phyloP scores from a whole-genome alignment of 2,113 vertebrate genomes.

The Thomomys bottae region DNA sequence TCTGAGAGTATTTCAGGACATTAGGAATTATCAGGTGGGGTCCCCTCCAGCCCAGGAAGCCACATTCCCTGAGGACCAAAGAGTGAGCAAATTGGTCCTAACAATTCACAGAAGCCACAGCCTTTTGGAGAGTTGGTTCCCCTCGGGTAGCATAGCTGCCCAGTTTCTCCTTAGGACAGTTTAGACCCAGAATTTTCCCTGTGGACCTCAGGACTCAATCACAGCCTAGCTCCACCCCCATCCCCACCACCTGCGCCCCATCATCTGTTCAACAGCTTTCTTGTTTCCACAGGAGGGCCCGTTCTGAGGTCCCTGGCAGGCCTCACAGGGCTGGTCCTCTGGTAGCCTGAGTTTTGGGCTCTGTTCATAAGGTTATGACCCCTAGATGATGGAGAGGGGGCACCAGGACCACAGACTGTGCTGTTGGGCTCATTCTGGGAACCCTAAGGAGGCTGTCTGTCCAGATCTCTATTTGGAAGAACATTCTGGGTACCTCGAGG shows the following conservation, averaged over 20 bases:
- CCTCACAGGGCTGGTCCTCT: neutral
- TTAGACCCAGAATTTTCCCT: neutral
- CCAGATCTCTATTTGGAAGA: neutral
- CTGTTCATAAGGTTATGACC: neutral
- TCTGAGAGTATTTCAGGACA: neutral
- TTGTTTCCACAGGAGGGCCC: neutral
- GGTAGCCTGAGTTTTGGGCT: neutral
- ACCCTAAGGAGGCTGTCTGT: neutral
- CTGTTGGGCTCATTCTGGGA: neutral
- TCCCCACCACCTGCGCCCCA: accelerated
- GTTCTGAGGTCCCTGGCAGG: neutral
- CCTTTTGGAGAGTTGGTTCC: neutral
- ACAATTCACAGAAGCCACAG: neutral
- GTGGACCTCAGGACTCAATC: neutral
- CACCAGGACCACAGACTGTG: neutral
- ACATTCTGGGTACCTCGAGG: neutral
- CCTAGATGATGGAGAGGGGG: neutral
- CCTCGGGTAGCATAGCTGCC: neutral
- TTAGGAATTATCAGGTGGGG: neutral
- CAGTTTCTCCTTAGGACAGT: neutral
- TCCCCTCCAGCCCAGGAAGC: neutral
- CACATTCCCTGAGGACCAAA: neutral
- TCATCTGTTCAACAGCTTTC: neutral
- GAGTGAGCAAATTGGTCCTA: neutral
- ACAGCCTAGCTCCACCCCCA: too few relatives aligned